A percentile compares a stretch with the other conserved stretches of the same genome.
These are phyloP conservation scores for Trachelus tabidus DNA, from an alignment of 2,888 invertebrate species.

Conservation along the genomic window DNA sequence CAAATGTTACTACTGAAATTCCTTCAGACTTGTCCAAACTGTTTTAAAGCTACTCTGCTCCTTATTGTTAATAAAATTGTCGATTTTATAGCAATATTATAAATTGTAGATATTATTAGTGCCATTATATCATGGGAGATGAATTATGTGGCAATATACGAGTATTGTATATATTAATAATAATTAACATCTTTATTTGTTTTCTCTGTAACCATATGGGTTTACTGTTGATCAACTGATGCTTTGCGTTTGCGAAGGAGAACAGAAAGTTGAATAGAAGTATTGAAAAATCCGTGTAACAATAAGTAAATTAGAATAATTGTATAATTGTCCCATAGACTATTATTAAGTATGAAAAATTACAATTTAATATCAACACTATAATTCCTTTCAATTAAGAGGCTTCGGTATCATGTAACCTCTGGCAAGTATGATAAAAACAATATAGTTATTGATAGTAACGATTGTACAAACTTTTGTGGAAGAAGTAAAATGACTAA, in stretches of 20 bases:
- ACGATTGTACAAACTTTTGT: neutral
- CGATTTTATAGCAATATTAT: neutral
- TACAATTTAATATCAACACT: conserved; percentile 2
- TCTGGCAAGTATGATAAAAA: conserved; percentile 22
- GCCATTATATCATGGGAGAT: neutral
- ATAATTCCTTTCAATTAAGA: conserved; percentile 6
- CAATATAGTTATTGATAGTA: conserved; percentile 19
- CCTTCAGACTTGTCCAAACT: neutral
- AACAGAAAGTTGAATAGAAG: neutral
- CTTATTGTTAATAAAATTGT: neutral
- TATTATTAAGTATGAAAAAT: neutral
- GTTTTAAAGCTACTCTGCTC: neutral
- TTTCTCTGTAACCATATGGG: neutral
- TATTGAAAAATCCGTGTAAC: neutral
- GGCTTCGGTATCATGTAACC: conserved; percentile 17
- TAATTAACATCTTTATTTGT: conserved; percentile 29
- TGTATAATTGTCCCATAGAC: neutral
- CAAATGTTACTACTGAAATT: neutral
- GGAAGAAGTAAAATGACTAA: neutral
- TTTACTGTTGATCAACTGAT: neutral
- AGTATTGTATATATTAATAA: neutral
- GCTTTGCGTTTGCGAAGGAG: neutral
- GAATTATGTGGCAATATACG: neutral
- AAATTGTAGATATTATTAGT: neutral
- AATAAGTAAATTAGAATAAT: neutral